Conservation (phyloP, 2,888 invertebrate species). For the Cenopis cana region DNA sequence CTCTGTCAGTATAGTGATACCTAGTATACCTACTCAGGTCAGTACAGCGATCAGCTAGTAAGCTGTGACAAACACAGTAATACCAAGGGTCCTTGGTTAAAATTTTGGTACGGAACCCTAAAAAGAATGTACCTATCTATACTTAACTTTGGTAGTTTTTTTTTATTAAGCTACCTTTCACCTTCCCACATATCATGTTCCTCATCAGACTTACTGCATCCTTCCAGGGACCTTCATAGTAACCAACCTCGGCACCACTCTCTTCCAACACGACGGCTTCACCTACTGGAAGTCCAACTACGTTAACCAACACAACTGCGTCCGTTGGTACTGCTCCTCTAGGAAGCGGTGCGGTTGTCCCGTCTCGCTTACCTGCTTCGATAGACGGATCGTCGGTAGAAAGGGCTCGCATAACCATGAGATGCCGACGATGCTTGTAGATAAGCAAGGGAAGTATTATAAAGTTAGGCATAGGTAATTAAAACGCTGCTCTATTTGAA, state of each 20-base stretch:
- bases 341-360: conserved; percentile 46
- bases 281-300: conserved; percentile 46
- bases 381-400: conserved; percentile 30
- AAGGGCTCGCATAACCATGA: conserved; percentile 48
- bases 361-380: conserved; percentile 46
- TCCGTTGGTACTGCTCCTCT: conserved; percentile 47
- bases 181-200: neutral
- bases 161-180: neutral
- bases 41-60: too few relatives aligned
- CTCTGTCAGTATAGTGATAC: too few relatives aligned
- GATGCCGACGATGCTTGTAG: conserved; percentile 38
- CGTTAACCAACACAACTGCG: conserved; percentile 20
- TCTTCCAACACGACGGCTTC: conserved; percentile 43
- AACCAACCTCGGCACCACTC: conserved; percentile 40
- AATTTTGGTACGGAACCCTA: too few relatives aligned
- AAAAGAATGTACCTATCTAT: too few relatives aligned
- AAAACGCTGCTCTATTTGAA: too few relatives aligned
- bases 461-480: neutral
- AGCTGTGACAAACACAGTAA: too few relatives aligned
- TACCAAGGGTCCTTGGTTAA: too few relatives aligned
- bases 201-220: neutral
- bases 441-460: conserved; percentile 17
- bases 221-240: conserved; percentile 44
- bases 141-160: too few relatives aligned
- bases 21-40: too few relatives aligned